These are phyloP conservation scores for Cataglyphis livida DNA, from an alignment of 2,888 invertebrate genomes.

Conservation along the genomic window DNA sequence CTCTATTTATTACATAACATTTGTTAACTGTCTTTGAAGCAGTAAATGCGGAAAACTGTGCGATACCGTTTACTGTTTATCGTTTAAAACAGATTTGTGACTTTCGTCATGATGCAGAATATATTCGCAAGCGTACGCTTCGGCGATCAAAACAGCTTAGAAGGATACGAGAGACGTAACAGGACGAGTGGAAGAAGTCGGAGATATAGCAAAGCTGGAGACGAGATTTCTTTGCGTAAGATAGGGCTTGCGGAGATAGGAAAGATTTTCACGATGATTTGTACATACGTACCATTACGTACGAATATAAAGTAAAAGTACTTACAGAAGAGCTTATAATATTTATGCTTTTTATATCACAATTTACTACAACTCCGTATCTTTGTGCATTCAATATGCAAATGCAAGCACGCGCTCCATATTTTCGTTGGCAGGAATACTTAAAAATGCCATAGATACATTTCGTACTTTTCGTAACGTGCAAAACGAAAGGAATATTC, in stretches of 20 bases:
- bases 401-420: slow-evolving; percentile 17
- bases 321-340: slow-evolving; percentile 1
- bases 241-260: slow-evolving; percentile 28
- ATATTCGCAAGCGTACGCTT: slow-evolving; percentile 41
- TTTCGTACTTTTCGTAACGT: background rate
- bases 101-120: slow-evolving; percentile 41
- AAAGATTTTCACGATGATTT: slow-evolving; percentile 63
- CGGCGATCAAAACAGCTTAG: slow-evolving; percentile 48
- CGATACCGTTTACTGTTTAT: slow-evolving; percentile 29
- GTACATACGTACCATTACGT: slow-evolving; percentile 52
- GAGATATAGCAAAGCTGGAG: slow-evolving; percentile 49
- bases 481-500: too few relatives aligned
- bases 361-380: slow-evolving; percentile 19
- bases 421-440: background rate
- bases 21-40: slow-evolving; percentile 6
- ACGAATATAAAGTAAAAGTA: slow-evolving; percentile 55
- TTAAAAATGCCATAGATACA: background rate
- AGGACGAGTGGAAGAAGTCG: slow-evolving; percentile 52
- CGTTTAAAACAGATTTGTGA: slow-evolving; percentile 44
- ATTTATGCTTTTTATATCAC: slow-evolving; percentile 10
- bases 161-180: slow-evolving; percentile 42
- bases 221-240: slow-evolving; percentile 37
- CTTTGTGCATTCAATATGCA: slow-evolving; percentile 17
- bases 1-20: slow-evolving; percentile 8
- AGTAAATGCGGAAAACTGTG: slow-evolving; percentile 5